Evolutionary conservation across 1,140 invertebrate genomes (phyloP).

Genomic region (Ceratitis capitata): DNA sequence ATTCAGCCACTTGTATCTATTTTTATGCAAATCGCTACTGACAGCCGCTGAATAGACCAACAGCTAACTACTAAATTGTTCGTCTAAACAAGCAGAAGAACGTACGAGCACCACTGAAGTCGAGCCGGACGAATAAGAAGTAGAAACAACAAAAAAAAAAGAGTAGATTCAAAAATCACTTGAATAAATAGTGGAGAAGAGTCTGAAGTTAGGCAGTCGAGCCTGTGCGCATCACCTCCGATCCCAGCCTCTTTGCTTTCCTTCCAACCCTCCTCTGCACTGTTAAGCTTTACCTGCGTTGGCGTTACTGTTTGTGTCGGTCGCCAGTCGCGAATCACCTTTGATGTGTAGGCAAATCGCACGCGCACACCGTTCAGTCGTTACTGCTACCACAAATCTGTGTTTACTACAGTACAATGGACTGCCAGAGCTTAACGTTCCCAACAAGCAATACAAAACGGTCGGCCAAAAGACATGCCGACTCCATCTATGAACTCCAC

Average conservation of each 20-base stretch:
- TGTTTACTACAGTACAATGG: constrained; percentile 35
- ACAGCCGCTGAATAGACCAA: constrained; percentile 27
- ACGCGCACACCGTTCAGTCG: not conserved
- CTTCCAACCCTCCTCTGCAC: not conserved
- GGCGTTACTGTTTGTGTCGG: not conserved
- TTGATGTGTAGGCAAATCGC: constrained; percentile 22
- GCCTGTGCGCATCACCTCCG: no score
- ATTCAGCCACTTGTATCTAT: not conserved
- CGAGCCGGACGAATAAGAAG: not conserved
- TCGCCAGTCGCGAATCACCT: not conserved
- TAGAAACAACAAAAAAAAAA: not conserved
- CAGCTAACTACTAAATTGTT: not conserved
- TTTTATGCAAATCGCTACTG: constrained; percentile 37
- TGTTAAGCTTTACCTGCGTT: not conserved
- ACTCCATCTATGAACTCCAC: not conserved
- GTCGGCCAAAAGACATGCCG: not conserved
- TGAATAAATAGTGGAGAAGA: not conserved
- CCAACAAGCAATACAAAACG: constrained; percentile 22
- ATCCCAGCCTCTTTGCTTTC: not conserved
- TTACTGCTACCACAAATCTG: constrained; percentile 10
- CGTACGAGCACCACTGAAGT: not conserved
- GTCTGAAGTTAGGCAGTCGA: not conserved
- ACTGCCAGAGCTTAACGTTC: no score
- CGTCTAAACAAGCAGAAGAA: not conserved
- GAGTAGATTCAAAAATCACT: constrained; percentile 22